Evolutionary conservation across 2,113 vertebrate species (phyloP).

Genomic region (Gnathonemus longibarbis): DNA sequence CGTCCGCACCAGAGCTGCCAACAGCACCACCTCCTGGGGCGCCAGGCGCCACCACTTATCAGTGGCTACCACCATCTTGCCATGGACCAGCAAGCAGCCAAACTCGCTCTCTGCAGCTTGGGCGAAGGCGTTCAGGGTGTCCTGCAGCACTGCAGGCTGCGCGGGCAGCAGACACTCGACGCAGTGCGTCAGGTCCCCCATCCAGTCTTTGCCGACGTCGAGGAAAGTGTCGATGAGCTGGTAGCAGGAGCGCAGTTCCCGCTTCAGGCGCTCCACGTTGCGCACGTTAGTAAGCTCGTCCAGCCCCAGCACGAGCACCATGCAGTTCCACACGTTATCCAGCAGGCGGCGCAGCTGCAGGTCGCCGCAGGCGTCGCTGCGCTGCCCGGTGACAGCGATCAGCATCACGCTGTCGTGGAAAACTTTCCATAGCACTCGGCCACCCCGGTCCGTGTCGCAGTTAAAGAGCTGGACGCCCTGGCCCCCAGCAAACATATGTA

Average conservation of each 20-base stretch:
- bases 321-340: constrained; percentile 77
- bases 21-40: constrained; percentile 70
- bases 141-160: constrained; percentile 60
- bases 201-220: constrained; percentile 52
- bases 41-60: constrained; percentile 83
- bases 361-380: constrained; percentile 47
- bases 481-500: constrained; percentile 84
- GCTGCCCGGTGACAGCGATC: constrained; percentile 69
- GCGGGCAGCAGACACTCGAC: constrained; percentile 69
- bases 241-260: constrained; percentile 76
- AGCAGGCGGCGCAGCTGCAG: constrained; percentile 67
- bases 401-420: constrained; percentile 82
- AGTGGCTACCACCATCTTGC: constrained; percentile 66
- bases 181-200: constrained; percentile 76
- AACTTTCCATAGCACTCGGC: constrained; percentile 72
- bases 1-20: constrained; percentile 63
- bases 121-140: constrained; percentile 65
- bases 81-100: constrained; percentile 65
- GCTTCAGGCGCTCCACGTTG: constrained; percentile 83
- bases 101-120: constrained; percentile 69
- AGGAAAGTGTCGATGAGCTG: constrained; percentile 75
- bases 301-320: constrained; percentile 81
- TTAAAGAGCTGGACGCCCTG: constrained; percentile 64
- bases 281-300: constrained; percentile 71
- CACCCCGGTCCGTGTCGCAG: constrained; percentile 65